These are phyloP conservation scores for Acipenser oxyrinchus DNA, from an alignment of 2,797 vertebrate species.

Conservation along the genomic window DNA sequence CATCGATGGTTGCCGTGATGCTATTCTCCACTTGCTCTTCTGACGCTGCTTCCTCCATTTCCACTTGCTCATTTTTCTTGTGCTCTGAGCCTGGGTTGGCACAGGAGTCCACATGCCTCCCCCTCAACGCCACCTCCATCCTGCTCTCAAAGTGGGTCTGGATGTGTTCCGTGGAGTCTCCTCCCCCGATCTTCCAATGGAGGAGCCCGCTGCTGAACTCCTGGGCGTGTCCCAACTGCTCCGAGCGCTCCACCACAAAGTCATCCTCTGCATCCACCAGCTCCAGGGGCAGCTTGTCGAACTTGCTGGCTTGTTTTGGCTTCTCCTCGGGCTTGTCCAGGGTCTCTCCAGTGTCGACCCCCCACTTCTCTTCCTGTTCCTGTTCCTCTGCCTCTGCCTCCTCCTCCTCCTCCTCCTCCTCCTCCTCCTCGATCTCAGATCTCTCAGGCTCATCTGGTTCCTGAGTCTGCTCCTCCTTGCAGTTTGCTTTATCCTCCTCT, in stretches of 20 bases:
- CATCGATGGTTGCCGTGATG: slow-evolving; percentile 82
- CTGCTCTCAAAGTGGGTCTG: slow-evolving; percentile 89
- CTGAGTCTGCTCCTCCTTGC: slow-evolving; percentile 25
- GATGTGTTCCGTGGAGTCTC: slow-evolving; percentile 91
- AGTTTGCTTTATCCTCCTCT: slow-evolving; percentile 24
- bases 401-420: slow-evolving; percentile 31
- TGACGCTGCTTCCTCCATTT: slow-evolving; percentile 35
- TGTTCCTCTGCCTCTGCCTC: slow-evolving; percentile 38
- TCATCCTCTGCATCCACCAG: slow-evolving; percentile 75
- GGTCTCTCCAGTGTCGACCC: slow-evolving; percentile 12
- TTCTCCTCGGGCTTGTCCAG: slow-evolving; percentile 45
- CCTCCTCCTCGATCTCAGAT: slow-evolving; percentile 44
- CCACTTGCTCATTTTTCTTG: slow-evolving; percentile 40
- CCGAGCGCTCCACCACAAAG: slow-evolving; percentile 67
- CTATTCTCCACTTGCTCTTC: slow-evolving; percentile 60
- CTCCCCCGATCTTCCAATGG: slow-evolving; percentile 94
- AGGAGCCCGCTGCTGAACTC: slow-evolving; percentile 86
- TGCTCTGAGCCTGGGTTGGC: slow-evolving; percentile 23
- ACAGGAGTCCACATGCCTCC: slow-evolving; percentile 32
- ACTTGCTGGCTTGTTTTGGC: slow-evolving; percentile 90
- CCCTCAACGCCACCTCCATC: slow-evolving; percentile 50
- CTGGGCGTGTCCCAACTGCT: slow-evolving; percentile 70
- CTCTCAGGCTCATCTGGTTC: slow-evolving; percentile 34
- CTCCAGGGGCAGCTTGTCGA: slow-evolving; percentile 88
- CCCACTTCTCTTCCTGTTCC: slow-evolving; percentile 26